Conservation (phyloP, 2,797 vertebrate genomes). For the Antennarius maculatus region DNA sequence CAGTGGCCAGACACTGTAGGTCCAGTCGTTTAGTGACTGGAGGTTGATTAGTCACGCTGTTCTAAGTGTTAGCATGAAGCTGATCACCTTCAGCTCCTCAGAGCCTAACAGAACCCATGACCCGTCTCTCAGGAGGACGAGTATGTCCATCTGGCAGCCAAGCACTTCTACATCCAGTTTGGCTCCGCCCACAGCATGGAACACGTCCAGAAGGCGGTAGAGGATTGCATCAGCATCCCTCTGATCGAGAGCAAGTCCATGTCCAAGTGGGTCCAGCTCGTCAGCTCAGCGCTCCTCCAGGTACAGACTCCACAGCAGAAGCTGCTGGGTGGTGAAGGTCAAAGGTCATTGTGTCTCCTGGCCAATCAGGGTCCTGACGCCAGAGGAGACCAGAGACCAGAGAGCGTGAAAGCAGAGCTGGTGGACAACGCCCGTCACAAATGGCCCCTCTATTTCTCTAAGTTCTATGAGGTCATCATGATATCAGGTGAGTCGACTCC, state of each 20-base stretch:
- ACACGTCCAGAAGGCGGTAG: conserved; percentile 80
- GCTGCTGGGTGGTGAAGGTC: not conserved
- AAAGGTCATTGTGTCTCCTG: not conserved
- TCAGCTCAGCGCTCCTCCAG: conserved; percentile 80
- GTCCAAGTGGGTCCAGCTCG: conserved; percentile 86
- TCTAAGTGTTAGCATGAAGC: not conserved
- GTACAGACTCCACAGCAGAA: conserved; percentile 70
- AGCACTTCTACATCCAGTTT: conserved; percentile 86
- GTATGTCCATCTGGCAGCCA: conserved; percentile 85
- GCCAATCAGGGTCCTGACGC: conserved; percentile 78
- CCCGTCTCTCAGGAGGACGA: conserved; percentile 86
- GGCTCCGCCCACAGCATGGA: conserved; percentile 72
- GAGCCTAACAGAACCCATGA: too few species aligned
- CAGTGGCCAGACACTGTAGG: too few species aligned
- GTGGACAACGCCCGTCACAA: conserved; percentile 82
- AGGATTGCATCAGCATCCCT: conserved; percentile 82
- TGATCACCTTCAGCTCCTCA: too few species aligned
- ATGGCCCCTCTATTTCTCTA: conserved; percentile 93
- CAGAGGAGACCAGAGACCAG: conserved; percentile 60
- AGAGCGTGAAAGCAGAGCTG: conserved; percentile 83
- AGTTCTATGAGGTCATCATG: conserved; percentile 88
- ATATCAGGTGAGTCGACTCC: conserved; percentile 83
- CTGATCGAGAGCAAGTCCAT: conserved; percentile 87
- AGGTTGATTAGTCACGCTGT: too few species aligned
- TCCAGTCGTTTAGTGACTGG: too few species aligned